Conservation (phyloP, 2,888 invertebrate genomes). For the Chirona hameri region DNA sequence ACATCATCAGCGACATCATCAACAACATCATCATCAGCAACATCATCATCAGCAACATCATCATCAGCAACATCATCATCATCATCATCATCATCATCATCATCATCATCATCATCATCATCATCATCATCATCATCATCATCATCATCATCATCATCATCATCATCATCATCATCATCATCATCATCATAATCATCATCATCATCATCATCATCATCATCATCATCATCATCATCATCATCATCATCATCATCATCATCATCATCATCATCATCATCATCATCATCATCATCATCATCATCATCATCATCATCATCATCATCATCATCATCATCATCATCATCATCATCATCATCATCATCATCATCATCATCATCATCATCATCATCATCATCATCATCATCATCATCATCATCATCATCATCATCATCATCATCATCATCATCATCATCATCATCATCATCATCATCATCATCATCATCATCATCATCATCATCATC, state of each 20-base stretch:
- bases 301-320: conserved; percentile 22
- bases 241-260: conserved; percentile 22
- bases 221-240: conserved; percentile 22
- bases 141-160: conserved; percentile 22
- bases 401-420: conserved; percentile 22
- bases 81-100: too few species aligned
- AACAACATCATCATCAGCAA: too few species aligned
- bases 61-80: too few species aligned
- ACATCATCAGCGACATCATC: too few species aligned
- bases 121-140: conserved; percentile 22
- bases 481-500: conserved; percentile 22
- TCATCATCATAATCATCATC: too few species aligned
- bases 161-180: too few species aligned
- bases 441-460: conserved; percentile 22
- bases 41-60: too few species aligned
- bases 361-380: conserved; percentile 22
- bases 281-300: conserved; percentile 22
- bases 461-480: conserved; percentile 22
- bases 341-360: conserved; percentile 22
- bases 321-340: conserved; percentile 22
- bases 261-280: conserved; percentile 10
- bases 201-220: conserved; percentile 9
- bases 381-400: conserved; percentile 22
- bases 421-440: conserved; percentile 22
- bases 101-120: conserved; percentile 22